Evolutionary conservation across 1,140 invertebrate species (phyloP), one percentile per base, ranked within the genome.

Genomic region (Chironomus tepperi): DNA sequence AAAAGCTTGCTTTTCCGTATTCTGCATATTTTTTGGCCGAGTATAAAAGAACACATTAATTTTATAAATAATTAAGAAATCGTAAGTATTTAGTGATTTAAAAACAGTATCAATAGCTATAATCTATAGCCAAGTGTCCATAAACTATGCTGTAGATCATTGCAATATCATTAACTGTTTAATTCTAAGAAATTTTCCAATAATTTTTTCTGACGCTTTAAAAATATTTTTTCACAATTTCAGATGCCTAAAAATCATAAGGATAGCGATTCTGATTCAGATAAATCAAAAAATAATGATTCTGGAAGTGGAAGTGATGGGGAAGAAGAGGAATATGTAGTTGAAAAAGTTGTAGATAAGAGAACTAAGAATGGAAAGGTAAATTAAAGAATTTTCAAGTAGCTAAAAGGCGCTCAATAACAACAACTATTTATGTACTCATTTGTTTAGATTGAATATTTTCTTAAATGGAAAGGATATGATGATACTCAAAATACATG

Each of bases 401-500:
- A 34, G 5, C 24, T 34, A 34, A 34, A 34, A 34, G 24, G 24
- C 24, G 24, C 24, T 10, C 12, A 21, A 70, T 70, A 10, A 18
- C 19, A 70, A 19, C 65, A 70, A 19, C 5, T 57, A 57, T 34
- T 34, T 7, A 21, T 18, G 0, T 18, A 19, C 2, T 7, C n/a
- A 21, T 70, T 70, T 67, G 15, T 18, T 57, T 19, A 70, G 65
- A 70, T 84, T 3, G 83, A 84, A 74, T 84, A 84, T 73, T 80
- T 78, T n/a, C 81, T 81, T 34, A 81, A 82, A 74, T 82, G 81
- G 81, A 79, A 81, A 9, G 81, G 81, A 65, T 82, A 82, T 75
- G 76, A 42, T 77, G 85, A 85, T 74, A 87, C 88, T 7, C 91
- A 93, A 76, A 93, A 93, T 77, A 93, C 93, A 1, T 95, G 93